Evolutionary conservation across 2,888 invertebrate genomes (phyloP).

Genomic region (Aplocera efformata): DNA sequence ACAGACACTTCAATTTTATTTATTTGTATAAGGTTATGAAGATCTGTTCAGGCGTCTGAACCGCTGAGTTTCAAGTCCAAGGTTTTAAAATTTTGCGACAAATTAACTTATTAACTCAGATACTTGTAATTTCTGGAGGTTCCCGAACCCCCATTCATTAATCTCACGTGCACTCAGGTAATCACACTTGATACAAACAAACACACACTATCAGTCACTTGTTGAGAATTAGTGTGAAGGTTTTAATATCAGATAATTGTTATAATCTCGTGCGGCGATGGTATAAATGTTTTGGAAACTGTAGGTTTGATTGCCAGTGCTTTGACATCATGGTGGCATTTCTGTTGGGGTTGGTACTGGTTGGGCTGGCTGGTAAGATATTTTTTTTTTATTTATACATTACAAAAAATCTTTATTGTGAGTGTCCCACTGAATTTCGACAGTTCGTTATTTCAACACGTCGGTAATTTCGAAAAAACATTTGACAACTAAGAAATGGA

Average conservation of each 20-base stretch:
- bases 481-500: no score
- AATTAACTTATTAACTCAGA: no score
- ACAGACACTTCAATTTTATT: no score
- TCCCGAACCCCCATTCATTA: background rate
- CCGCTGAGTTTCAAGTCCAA: no score
- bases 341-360: conserved; percentile 24
- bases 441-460: no score
- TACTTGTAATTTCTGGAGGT: background rate
- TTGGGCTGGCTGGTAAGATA: conserved; percentile 31
- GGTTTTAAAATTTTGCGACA: no score
- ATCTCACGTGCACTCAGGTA: conserved; percentile 18
- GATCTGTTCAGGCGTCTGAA: no score
- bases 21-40: no score
- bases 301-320: conserved; percentile 20
- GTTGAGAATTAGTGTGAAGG: conserved; percentile 63
- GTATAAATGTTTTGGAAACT: conserved; percentile 26
- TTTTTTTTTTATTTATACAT: no score
- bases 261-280: conserved; percentile 41
- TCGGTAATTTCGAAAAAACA: no score
- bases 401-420: no score
- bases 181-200: conserved; percentile 26
- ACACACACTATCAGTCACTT: conserved; percentile 45
- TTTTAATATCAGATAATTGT: conserved; percentile 53
- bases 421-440: background rate
- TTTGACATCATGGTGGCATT: conserved; percentile 23